phyloP scores from a whole-genome alignment of 1,140 invertebrate genomes.

The Phthorimaea operculella region DNA sequence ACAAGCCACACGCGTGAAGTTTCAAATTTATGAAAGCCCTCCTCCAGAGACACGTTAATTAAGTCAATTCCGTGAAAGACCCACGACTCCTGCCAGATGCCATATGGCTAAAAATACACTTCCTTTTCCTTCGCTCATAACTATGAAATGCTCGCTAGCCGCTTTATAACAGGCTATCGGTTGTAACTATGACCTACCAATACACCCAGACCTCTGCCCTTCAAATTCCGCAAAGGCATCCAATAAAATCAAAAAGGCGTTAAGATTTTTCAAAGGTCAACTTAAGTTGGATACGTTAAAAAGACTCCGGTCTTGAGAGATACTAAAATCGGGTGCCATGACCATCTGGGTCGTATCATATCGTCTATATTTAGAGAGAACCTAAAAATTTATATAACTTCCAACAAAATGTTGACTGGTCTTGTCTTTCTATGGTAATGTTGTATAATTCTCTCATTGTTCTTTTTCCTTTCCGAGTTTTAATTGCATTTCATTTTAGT shows the following conservation, averaged over 20 bases:
- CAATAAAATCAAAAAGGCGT: constrained; percentile 28
- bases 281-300: constrained; percentile 39
- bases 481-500: constrained; percentile 3
- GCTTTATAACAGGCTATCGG: constrained; percentile 58
- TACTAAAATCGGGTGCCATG: constrained; percentile 60
- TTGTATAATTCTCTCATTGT: constrained; percentile 13
- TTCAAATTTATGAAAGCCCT: neutral
- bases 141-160: constrained; percentile 57
- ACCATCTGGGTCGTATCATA: constrained; percentile 63
- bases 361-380: constrained; percentile 57
- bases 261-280: constrained; percentile 41
- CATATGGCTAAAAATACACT: constrained; percentile 59
- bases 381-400: constrained; percentile 54
- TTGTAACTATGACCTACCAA: constrained; percentile 44
- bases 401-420: constrained; percentile 40
- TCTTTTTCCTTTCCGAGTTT: constrained; percentile 14
- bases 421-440: constrained; percentile 23
- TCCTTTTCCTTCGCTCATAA: constrained; percentile 62
- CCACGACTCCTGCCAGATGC: constrained; percentile 53
- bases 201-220: constrained; percentile 32
- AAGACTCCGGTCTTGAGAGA: constrained; percentile 58
- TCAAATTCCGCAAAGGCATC: constrained; percentile 23
- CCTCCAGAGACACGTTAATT: constrained; percentile 54
- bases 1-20: neutral
- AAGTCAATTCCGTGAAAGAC: constrained; percentile 54